Evolutionary conservation across 2,113 vertebrate species (phyloP), one percentile per base, ranked within the genome.

Genomic region (Eudyptes chrysolophus): DNA sequence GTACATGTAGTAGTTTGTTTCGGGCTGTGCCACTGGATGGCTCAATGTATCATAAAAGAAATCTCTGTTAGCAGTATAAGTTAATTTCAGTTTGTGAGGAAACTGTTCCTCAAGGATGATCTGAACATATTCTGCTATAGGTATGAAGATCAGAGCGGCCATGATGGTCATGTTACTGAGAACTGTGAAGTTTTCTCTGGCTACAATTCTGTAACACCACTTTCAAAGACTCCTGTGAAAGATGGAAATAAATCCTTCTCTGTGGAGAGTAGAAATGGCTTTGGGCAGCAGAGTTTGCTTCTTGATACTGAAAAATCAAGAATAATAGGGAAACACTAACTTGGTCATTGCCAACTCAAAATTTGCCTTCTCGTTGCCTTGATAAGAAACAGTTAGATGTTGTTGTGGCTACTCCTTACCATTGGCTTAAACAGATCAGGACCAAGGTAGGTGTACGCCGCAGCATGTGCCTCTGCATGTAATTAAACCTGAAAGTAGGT

Each of bases 1-100:
- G n/a, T 32, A 85, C 19, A 55, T 30, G 46, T 27, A 87, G 84
- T 32, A 89, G 92, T 52, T 93, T 84, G 17, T 96, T 96, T 96
- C 95, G 92, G 72, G 55, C 27, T 96, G 80, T 92, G 84, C 96
- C 94, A 96, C 96, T 95, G 94, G 94, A 97, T 97, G 89, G 89
- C 97, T 96, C 95, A 95, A 92, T 88, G 66, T 88, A 62, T 90
- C 90, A 74, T n/a, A 70, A 90, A 90, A 97, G 49, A 93, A 92
- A 93, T 88, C 70, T 95, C 60, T 77, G 51, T 32, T 65, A 93
- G 62, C 51, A 95, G 46, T 32, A 1, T 7, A 77, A 89, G 60
- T 70, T 62, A 65, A 79, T 38, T 52, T 89, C 87, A 66, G 66
- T 60, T 82, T 54, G 49, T 77, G 29, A 92, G 66, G 62, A 87